Percentiles rank a stretch among this genome's conserved stretches.
phyloP scores from a whole-genome alignment of 2,797 vertebrate species.

The Anguilla pacifica region DNA sequence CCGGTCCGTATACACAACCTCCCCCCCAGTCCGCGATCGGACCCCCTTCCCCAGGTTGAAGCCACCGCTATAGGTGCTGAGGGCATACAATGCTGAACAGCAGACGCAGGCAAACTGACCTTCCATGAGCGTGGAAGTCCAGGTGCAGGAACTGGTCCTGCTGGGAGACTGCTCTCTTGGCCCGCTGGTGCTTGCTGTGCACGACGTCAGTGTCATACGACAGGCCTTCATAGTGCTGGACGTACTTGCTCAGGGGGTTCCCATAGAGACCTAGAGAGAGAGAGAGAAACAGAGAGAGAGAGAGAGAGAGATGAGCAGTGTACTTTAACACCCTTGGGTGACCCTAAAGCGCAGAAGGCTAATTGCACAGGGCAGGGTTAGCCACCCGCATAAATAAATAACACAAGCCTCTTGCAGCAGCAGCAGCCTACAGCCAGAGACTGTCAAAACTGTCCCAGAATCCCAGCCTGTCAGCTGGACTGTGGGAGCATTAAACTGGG shows the following conservation, averaged over 20 bases:
- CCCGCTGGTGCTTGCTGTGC: slow-evolving; percentile 92
- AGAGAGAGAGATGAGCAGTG: neutral
- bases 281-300: slow-evolving; percentile 31
- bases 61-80: neutral
- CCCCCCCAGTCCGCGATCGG: neutral
- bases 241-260: slow-evolving; percentile 92
- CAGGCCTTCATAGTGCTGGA: slow-evolving; percentile 96
- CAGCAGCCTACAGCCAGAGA: neutral
- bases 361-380: neutral
- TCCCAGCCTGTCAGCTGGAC: neutral
- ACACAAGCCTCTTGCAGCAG: neutral
- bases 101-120: slow-evolving; percentile 69
- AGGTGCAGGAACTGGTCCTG: slow-evolving; percentile 89
- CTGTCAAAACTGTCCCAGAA: neutral
- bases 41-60: neutral
- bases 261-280: slow-evolving; percentile 87
- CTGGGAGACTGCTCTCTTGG: slow-evolving; percentile 86
- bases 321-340: neutral
- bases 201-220: slow-evolving; percentile 88
- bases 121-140: slow-evolving; percentile 95
- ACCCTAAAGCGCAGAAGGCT: neutral
- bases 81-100: neutral
- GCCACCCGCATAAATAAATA: neutral
- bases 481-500: neutral
- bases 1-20: too few species aligned